These are phyloP conservation scores for Coranthus polyacanthus DNA, from an alignment of 2,797 vertebrate species.

Conservation along the genomic window DNA sequence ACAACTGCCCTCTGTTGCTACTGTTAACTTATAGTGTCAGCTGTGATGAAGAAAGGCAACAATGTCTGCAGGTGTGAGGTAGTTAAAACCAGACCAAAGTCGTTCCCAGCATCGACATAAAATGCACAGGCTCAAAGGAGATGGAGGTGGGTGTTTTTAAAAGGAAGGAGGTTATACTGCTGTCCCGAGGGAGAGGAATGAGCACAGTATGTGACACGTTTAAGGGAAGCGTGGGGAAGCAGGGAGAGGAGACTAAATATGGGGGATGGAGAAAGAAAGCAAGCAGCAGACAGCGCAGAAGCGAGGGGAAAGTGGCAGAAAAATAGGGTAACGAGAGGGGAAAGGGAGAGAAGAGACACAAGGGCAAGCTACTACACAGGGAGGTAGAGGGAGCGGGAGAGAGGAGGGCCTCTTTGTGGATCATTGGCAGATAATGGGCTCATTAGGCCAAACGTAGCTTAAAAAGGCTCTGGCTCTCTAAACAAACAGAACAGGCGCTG, in stretches of 20 bases:
- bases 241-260: slow-evolving; percentile 61
- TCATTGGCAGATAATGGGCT: slow-evolving; percentile 88
- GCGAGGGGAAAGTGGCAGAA: slow-evolving; percentile 43
- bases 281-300: slow-evolving; percentile 23
- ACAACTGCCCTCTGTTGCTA: slow-evolving; percentile 41
- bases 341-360: slow-evolving; percentile 36
- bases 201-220: slow-evolving; percentile 70
- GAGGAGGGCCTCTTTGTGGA: slow-evolving; percentile 83
- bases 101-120: slow-evolving; percentile 71
- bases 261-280: slow-evolving; percentile 39
- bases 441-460: slow-evolving; percentile 85
- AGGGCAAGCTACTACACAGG: slow-evolving; percentile 50
- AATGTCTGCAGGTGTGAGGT: slow-evolving; percentile 75
- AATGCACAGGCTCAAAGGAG: slow-evolving; percentile 65
- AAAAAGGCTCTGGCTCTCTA: slow-evolving; percentile 85
- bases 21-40: slow-evolving; percentile 61
- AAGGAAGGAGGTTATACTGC: slow-evolving; percentile 61
- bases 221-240: slow-evolving; percentile 42
- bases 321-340: slow-evolving; percentile 50
- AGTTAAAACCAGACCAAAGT: slow-evolving; percentile 73
- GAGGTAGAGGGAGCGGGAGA: slow-evolving; percentile 53
- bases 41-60: slow-evolving; percentile 69
- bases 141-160: slow-evolving; percentile 61
- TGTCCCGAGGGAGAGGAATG: slow-evolving; percentile 62
- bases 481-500: slow-evolving; percentile 85